These are phyloP conservation scores for Anthoptus insignis DNA, from an alignment of 2,888 invertebrate species.

Conservation along the genomic window DNA sequence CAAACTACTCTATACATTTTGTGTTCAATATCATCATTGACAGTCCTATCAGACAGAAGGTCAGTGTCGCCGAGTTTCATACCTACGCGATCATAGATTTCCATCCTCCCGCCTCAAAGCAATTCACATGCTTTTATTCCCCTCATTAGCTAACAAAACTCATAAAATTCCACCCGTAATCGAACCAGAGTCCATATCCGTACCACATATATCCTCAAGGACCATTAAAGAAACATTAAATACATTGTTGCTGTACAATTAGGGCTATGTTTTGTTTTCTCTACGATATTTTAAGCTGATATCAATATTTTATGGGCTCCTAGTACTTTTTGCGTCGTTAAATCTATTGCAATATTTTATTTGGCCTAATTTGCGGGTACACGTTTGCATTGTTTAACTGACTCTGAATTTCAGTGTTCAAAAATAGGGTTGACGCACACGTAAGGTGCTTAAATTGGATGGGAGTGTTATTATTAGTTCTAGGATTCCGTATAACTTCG, in stretches of 20 bases:
- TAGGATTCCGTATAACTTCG: no score
- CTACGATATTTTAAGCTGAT: conserved; percentile 34
- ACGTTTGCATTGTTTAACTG: background rate
- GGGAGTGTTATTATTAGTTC: no score
- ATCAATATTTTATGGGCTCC: conserved; percentile 29
- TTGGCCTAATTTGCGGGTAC: conserved; percentile 12
- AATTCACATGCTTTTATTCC: no score
- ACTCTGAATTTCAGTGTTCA: background rate
- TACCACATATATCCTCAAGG: conserved; percentile 18
- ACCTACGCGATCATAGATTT: no score
- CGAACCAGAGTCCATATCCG: conserved; percentile 16
- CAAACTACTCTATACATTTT: no score
- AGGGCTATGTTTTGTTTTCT: conserved; percentile 26
- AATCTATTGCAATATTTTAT: conserved; percentile 21
- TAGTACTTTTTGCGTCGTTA: conserved; percentile 19
- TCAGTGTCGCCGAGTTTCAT: no score
- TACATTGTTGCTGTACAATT: conserved; percentile 33
- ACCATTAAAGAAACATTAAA: conserved; percentile 15
- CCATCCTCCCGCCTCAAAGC: no score
- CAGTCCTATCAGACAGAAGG: no score
- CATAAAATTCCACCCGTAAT: conserved; percentile 29
- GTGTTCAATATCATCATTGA: no score
- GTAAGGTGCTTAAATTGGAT: no score
- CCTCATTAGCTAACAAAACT: no score
- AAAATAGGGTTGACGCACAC: no score